These are phyloP conservation scores for Galemys pyrenaicus DNA, from an alignment of 2,113 vertebrate species.

Conservation along the genomic window DNA sequence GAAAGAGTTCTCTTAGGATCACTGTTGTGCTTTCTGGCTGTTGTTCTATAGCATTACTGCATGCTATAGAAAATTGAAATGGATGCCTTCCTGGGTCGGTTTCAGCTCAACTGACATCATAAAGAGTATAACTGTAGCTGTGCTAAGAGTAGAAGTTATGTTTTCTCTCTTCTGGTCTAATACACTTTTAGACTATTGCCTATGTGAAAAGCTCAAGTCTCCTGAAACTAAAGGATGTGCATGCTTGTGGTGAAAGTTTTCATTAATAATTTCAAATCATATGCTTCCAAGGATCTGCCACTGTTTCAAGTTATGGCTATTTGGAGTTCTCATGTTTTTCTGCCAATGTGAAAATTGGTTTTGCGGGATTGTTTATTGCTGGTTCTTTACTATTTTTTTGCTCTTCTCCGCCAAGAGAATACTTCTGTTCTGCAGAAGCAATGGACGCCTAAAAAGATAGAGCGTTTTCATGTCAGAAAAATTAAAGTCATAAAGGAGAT, in stretches of 20 bases:
- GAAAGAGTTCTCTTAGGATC: not conserved
- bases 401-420: conserved; percentile 45
- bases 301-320: conserved; percentile 67
- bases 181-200: not conserved
- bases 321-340: conserved; percentile 69
- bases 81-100: not conserved
- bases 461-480: conserved; percentile 79
- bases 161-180: conserved; percentile 38
- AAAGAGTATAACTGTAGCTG: not conserved
- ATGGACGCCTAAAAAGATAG: conserved; percentile 68
- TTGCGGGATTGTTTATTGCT: conserved; percentile 74
- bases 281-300: conserved; percentile 45
- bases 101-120: not conserved
- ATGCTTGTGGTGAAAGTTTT: conserved; percentile 57
- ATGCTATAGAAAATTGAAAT: not conserved
- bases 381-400: conserved; percentile 22
- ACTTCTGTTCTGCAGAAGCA: conserved; percentile 60
- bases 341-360: conserved; percentile 77
- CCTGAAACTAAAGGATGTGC: conserved; percentile 48
- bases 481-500: conserved; percentile 79
- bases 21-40: not conserved
- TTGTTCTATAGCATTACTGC: not conserved
- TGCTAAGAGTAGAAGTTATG: not conserved
- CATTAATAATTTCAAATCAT: conserved; percentile 69
- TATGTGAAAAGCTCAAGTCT: conserved; percentile 21